phyloP scores from a whole-genome alignment of 2,113 vertebrate species.

The Cathartes aura region DNA sequence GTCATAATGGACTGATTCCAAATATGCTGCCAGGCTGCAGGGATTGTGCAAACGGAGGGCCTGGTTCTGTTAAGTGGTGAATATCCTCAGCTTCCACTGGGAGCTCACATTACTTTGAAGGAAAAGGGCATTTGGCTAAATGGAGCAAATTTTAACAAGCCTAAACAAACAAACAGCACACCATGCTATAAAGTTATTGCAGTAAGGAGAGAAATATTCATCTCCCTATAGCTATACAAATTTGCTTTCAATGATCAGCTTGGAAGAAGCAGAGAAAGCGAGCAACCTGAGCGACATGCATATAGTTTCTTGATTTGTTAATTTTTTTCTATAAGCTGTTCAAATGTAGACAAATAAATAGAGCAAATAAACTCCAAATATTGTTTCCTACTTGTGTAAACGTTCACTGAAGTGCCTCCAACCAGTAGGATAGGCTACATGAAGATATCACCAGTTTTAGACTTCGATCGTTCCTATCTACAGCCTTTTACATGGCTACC shows the following conservation, averaged over 20 bases:
- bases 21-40: not conserved
- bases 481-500: not conserved
- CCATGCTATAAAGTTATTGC: not conserved
- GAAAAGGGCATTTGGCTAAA: not conserved
- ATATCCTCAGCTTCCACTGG: not conserved
- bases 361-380: not conserved
- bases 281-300: not conserved
- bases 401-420: not conserved
- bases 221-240: not conserved
- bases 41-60: accelerated
- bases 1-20: not conserved
- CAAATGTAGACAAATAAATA: not conserved
- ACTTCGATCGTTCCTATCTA: not conserved
- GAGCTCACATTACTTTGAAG: not conserved
- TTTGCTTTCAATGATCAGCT: not conserved
- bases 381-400: not conserved
- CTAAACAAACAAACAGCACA: not conserved
- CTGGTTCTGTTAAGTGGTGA: not conserved
- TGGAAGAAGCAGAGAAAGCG: not conserved
- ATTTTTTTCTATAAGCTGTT: not conserved
- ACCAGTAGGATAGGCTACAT: not conserved
- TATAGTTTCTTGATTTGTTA: not conserved
- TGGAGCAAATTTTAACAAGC: not conserved
- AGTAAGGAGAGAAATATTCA: not conserved
- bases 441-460: not conserved